A percentile compares a stretch with the other conserved stretches of the same genome.
These are phyloP conservation scores for Smutsia gigantea DNA, from an alignment of 2,797 vertebrate genomes.

Conservation along the genomic window DNA sequence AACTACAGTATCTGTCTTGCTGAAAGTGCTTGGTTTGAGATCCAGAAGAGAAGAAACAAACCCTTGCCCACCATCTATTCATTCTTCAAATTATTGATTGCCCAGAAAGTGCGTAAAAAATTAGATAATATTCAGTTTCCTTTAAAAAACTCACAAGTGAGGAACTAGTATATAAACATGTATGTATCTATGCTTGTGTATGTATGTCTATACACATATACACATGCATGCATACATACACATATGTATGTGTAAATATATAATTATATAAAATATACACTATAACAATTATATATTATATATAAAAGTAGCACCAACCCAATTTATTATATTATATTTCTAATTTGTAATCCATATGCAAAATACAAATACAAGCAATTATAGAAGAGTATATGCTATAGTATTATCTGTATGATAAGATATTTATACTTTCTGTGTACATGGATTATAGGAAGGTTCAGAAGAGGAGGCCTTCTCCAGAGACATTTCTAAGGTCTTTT, in stretches of 20 bases:
- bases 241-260: background rate
- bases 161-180: background rate
- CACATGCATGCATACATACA: too few relatives aligned
- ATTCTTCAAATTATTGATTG: background rate
- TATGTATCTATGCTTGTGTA: background rate
- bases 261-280: background rate
- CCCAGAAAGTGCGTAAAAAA: background rate
- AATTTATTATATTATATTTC: background rate
- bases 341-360: background rate
- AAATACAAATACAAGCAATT: background rate
- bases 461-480: background rate
- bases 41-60: background rate
- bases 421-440: background rate
- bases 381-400: background rate
- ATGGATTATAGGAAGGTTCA: background rate
- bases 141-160: background rate
- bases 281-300: too few relatives aligned
- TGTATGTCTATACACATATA: background rate
- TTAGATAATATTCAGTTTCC: background rate
- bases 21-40: background rate
- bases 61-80: fast-evolving
- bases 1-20: background rate
- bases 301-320: background rate
- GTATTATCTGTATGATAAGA: background rate
- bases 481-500: background rate